Evolutionary conservation across 1,140 invertebrate species (phyloP).

Genomic region (Galendromus occidentalis): DNA sequence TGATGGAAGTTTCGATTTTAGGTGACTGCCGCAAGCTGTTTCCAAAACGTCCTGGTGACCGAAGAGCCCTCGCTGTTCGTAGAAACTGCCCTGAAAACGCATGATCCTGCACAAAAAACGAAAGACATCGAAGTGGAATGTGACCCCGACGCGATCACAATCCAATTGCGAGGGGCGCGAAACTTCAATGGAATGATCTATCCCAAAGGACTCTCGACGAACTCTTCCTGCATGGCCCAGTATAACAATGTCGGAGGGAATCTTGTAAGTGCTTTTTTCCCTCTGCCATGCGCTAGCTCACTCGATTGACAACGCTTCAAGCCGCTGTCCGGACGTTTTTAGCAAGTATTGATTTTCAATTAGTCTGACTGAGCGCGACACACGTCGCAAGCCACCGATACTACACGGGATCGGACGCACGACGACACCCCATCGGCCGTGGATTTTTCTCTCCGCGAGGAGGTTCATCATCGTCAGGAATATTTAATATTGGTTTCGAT

Average conservation of each 20-base stretch:
- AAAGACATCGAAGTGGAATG: constrained; percentile 7
- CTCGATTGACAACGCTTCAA: too few relatives aligned
- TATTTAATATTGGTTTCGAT: neutral
- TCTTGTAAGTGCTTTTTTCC: constrained; percentile 30
- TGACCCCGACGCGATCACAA: constrained; percentile 7
- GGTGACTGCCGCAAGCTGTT: neutral
- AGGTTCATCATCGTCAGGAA: neutral
- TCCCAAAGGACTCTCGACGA: constrained; percentile 64
- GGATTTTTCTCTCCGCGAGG: neutral
- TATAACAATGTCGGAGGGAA: constrained; percentile 42
- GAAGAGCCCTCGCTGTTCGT: constrained; percentile 4
- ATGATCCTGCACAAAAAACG: neutral
- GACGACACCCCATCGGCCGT: too few relatives aligned
- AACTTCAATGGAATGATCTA: constrained; percentile 67
- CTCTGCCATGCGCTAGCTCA: too few relatives aligned
- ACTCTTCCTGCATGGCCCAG: constrained; percentile 60
- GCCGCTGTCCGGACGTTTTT: too few relatives aligned
- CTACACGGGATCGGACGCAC: too few relatives aligned
- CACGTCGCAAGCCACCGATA: too few relatives aligned
- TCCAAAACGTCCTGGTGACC: neutral
- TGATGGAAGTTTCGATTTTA: neutral
- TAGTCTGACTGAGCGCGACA: too few relatives aligned
- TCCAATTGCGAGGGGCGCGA: constrained; percentile 22
- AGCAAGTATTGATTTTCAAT: too few relatives aligned
- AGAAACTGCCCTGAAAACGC: neutral